Evolutionary conservation across 2,888 invertebrate species (phyloP).

Genomic region (Lycocerus yunnanus): DNA sequence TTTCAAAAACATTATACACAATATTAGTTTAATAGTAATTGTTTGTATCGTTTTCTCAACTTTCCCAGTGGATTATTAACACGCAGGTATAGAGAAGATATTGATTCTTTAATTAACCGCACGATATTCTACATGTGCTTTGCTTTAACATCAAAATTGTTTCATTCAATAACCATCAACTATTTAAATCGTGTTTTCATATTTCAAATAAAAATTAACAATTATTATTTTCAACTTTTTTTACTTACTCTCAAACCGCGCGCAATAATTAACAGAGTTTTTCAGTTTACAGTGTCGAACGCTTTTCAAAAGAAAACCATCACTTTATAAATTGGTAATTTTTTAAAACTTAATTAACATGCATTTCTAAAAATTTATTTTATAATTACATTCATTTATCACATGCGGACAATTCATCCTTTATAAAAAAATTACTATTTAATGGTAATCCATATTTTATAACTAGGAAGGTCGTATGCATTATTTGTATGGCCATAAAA

Average conservation of each 20-base stretch:
- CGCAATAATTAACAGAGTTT: neutral
- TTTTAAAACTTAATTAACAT: neutral
- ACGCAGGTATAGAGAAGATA: slow-evolving; percentile 22
- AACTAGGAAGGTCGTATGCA: neutral
- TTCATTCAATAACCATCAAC: neutral
- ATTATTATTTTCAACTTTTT: neutral
- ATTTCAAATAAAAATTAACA: neutral
- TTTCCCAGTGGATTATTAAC: slow-evolving; percentile 13
- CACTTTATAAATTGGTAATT: neutral
- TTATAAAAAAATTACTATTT: neutral
- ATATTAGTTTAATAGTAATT: neutral
- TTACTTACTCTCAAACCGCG: neutral
- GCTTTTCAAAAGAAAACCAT: neutral
- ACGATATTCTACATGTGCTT: slow-evolving; percentile 22
- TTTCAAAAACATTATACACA: slow-evolving; percentile 2
- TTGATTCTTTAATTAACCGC: slow-evolving; percentile 26
- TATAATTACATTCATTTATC: neutral
- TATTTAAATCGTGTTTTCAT: neutral
- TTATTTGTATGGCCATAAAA: slow-evolving; percentile 2
- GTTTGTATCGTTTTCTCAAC: neutral
- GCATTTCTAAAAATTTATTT: neutral
- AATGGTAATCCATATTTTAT: neutral
- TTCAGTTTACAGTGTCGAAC: neutral
- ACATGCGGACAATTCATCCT: neutral
- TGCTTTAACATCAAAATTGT: slow-evolving; percentile 1